Conservation (phyloP, 1,140 invertebrate genomes). For the Adoxophyes honmai region DNA sequence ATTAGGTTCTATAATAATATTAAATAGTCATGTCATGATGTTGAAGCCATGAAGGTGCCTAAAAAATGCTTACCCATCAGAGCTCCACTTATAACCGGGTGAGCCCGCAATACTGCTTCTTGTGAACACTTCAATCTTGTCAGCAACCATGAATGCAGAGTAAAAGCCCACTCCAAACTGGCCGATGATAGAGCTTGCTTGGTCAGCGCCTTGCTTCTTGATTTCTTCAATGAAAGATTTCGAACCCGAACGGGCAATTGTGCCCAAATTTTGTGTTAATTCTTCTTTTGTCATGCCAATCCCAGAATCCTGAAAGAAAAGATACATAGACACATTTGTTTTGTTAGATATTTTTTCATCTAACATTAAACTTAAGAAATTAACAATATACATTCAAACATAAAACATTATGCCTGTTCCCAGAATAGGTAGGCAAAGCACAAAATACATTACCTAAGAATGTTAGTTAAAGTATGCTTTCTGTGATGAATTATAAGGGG, state of each 20-base stretch:
- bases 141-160: slow-evolving; percentile 97
- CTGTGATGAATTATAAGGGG: no score
- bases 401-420: no score
- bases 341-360: background rate
- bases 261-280: slow-evolving; percentile 93
- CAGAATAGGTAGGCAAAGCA: no score
- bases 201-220: slow-evolving; percentile 82
- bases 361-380: background rate
- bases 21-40: no score
- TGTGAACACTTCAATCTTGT: slow-evolving; percentile 95
- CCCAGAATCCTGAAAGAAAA: slow-evolving; percentile 86
- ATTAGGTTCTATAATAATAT: no score
- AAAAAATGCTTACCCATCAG: slow-evolving; percentile 85
- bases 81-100: slow-evolving; percentile 89
- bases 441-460: no score
- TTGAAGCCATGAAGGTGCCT: no score
- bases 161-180: slow-evolving; percentile 99
- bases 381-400: no score
- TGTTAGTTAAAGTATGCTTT: no score
- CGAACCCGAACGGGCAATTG: slow-evolving; percentile 96
- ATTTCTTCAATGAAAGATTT: slow-evolving; percentile 94
- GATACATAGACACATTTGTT: background rate
- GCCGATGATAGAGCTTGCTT: slow-evolving; percentile 92
- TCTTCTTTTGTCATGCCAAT: slow-evolving; percentile 97
- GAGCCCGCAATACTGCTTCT: slow-evolving; percentile 80